A percentile compares a stretch with the other conserved stretches of the same genome.
These are phyloP conservation scores for Arnoldichthys spilopterus DNA, from an alignment of 2,797 vertebrate genomes.

Conservation along the genomic window DNA sequence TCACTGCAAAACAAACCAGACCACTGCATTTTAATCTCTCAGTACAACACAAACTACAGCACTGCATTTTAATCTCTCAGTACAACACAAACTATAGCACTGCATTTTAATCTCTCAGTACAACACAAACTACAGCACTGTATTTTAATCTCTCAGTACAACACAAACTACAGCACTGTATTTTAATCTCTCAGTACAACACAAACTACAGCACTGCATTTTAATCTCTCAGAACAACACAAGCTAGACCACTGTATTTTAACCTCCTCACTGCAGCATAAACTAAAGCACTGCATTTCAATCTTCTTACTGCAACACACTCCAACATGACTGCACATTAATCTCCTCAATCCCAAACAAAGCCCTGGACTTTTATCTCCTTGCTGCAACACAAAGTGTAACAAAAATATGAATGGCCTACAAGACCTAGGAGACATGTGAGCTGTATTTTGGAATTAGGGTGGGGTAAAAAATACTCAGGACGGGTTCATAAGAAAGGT, in stretches of 20 bases:
- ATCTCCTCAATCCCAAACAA: too few species aligned
- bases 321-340: too few species aligned
- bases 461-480: not conserved
- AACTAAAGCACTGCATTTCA: too few species aligned
- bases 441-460: too few species aligned
- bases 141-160: not conserved
- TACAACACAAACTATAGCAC: not conserved
- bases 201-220: not conserved
- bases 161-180: not conserved
- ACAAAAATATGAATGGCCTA: too few species aligned
- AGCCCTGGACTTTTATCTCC: too few species aligned
- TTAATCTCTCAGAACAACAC: not conserved
- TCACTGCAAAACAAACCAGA: conserved; percentile 78
- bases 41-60: conserved; percentile 15
- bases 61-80: not conserved
- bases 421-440: too few species aligned
- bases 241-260: too few species aligned
- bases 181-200: not conserved
- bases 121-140: not conserved
- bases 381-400: too few species aligned
- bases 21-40: not conserved
- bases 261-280: too few species aligned
- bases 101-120: conserved; percentile 90
- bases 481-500: too few species aligned
- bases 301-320: too few species aligned